phyloP scores from a whole-genome alignment of 1,140 invertebrate species.

The Araneus ventricosus region DNA sequence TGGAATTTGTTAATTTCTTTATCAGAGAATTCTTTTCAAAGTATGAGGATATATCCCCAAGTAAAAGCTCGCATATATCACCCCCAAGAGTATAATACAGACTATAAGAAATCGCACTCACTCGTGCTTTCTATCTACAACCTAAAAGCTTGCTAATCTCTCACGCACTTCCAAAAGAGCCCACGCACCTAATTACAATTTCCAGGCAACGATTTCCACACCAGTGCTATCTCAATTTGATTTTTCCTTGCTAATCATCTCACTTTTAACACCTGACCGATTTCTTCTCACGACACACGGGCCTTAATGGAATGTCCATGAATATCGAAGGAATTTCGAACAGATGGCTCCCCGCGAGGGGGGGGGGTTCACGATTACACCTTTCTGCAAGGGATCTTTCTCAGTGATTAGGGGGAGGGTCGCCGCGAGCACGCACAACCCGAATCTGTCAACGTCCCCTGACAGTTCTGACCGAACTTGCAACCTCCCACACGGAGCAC shows the following conservation, averaged over 20 bases:
- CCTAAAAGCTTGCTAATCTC: not conserved
- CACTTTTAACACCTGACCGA: not conserved
- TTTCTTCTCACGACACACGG: not conserved
- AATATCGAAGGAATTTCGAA: not conserved
- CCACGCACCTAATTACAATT: not conserved
- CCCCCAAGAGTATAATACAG: too few relatives aligned
- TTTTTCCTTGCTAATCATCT: not conserved
- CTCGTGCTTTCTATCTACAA: too few relatives aligned
- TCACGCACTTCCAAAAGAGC: not conserved
- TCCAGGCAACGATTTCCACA: not conserved
- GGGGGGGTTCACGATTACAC: not conserved
- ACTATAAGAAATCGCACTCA: too few relatives aligned
- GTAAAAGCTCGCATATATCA: too few relatives aligned
- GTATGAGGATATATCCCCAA: too few relatives aligned
- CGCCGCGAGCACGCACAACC: slow-evolving; percentile 21
- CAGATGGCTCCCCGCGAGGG: not conserved
- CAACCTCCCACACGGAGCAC: not conserved
- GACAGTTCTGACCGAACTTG: slow-evolving; percentile 5
- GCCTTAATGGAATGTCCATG: not conserved
- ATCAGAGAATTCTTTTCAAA: too few relatives aligned
- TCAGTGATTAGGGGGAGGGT: not conserved
- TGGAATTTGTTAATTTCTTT: too few relatives aligned
- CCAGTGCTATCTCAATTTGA: not conserved
- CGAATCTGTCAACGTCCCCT: slow-evolving; percentile 16
- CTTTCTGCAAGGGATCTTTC: not conserved